These are phyloP conservation scores for Escarpia spicata DNA, from an alignment of 2,888 invertebrate species.

Conservation along the genomic window DNA sequence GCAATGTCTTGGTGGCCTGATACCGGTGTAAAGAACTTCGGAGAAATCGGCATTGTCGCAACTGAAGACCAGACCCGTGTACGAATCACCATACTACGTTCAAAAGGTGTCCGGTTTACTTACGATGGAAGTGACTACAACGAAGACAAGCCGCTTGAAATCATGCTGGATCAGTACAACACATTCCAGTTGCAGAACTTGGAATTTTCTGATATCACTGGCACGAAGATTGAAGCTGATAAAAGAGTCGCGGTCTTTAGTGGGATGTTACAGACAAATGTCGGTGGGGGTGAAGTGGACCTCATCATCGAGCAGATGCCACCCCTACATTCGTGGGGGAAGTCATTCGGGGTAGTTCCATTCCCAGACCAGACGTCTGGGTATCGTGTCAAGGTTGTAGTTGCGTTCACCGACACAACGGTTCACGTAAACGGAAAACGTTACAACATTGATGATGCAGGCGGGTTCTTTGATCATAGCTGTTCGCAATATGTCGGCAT, in stretches of 20 bases:
- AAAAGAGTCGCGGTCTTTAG: not conserved
- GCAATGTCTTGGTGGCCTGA: not conserved
- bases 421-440: not conserved
- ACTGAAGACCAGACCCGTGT: not conserved
- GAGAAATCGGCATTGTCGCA: not conserved
- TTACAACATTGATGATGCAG: not conserved
- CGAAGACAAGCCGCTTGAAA: not conserved
- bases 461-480: not conserved
- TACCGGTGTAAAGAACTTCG: not conserved
- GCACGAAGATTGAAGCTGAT: not conserved
- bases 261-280: not conserved
- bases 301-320: not conserved
- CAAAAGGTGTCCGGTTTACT: not conserved
- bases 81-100: not conserved
- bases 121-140: not conserved
- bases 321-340: not conserved
- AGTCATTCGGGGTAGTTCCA: not conserved
- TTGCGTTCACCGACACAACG: not conserved
- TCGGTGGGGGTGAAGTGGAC: not conserved
- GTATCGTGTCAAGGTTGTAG: not conserved
- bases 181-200: constrained; percentile 10
- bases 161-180: not conserved
- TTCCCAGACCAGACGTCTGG: not conserved
- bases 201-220: not conserved
- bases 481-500: not conserved